A percentile compares a stretch with the other conserved stretches of the same genome.
Evolutionary conservation across 2,888 invertebrate species (phyloP).

Genomic region (Drosophila melanosoma): DNA sequence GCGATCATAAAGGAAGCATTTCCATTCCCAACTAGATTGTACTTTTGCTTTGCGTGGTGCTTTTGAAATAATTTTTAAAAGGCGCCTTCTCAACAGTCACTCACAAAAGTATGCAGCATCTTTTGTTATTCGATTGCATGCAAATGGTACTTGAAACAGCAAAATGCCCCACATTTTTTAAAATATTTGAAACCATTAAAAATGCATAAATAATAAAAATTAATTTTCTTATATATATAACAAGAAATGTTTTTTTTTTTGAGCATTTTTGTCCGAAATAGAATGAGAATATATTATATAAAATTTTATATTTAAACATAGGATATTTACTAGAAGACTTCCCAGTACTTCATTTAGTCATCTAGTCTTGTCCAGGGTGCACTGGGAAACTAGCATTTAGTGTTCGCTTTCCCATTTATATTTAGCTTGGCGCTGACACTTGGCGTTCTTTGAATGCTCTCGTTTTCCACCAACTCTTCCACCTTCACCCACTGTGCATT

Average conservation of each 20-base stretch:
- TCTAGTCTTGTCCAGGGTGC: not conserved
- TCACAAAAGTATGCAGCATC: constrained; percentile 41
- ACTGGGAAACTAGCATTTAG: constrained; percentile 11
- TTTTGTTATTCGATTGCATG: constrained; percentile 49
- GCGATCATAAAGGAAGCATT: not conserved
- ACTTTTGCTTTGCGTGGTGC: not conserved
- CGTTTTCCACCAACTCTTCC: constrained; percentile 15
- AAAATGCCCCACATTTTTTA: not conserved
- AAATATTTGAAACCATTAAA: not conserved
- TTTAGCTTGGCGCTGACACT: constrained; percentile 51
- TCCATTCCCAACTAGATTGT: not conserved
- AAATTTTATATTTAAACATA: not conserved
- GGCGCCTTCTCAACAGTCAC: constrained; percentile 22
- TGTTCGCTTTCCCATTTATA: constrained; percentile 1
- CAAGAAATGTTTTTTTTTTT: not conserved
- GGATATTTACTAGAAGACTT: not conserved
- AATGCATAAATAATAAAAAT: not conserved
- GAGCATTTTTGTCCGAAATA: not conserved
- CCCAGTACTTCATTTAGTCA: not conserved
- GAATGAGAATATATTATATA: not conserved
- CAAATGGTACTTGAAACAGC: not conserved
- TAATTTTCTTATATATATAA: not conserved
- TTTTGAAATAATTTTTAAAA: constrained; percentile 14
- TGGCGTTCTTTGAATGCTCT: constrained; percentile 42
- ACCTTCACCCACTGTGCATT: not conserved